Evolutionary conservation across 1,140 invertebrate species (phyloP).

Genomic region (Saccostrea cuccullata): DNA sequence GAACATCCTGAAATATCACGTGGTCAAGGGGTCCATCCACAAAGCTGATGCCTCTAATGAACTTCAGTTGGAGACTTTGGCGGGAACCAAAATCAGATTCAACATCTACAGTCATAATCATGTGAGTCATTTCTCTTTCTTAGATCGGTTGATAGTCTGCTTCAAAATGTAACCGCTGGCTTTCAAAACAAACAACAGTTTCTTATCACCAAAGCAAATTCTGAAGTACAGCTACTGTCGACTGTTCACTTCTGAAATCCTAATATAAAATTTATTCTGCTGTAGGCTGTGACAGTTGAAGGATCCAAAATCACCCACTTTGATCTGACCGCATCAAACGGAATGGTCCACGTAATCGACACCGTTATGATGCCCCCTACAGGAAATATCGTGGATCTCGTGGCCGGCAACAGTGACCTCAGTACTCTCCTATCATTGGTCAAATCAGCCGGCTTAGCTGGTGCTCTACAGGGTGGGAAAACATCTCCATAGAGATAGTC

Average conservation of each 20-base stretch:
- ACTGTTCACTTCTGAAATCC: too few relatives aligned
- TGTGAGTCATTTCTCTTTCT: slow-evolving; percentile 22
- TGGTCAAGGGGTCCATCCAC: slow-evolving; percentile 78
- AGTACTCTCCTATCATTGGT: slow-evolving; percentile 56
- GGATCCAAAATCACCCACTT: slow-evolving; percentile 56
- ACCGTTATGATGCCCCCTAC: slow-evolving; percentile 61
- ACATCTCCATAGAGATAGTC: background rate
- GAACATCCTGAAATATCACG: slow-evolving; percentile 87
- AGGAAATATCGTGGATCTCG: slow-evolving; percentile 60
- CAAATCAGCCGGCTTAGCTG: slow-evolving; percentile 53
- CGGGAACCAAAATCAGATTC: slow-evolving; percentile 54
- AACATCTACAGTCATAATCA: slow-evolving; percentile 59
- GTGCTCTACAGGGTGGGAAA: slow-evolving; percentile 52
- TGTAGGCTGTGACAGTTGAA: slow-evolving; percentile 55
- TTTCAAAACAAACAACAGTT: too few relatives aligned
- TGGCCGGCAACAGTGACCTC: slow-evolving; percentile 52
- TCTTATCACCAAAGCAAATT: background rate
- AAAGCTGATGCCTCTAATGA: slow-evolving; percentile 58
- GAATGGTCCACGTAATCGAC: slow-evolving; percentile 56
- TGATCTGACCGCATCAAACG: slow-evolving; percentile 54
- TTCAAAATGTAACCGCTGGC: too few relatives aligned
- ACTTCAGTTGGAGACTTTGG: slow-evolving; percentile 48
- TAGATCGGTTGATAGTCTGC: too few relatives aligned
- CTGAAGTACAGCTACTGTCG: too few relatives aligned
- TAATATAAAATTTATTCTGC: background rate